A percentile compares a stretch with the other conserved stretches of the same genome.
Conservation (phyloP, 2,113 vertebrate species). For the Antechinus flavipes region DNA sequence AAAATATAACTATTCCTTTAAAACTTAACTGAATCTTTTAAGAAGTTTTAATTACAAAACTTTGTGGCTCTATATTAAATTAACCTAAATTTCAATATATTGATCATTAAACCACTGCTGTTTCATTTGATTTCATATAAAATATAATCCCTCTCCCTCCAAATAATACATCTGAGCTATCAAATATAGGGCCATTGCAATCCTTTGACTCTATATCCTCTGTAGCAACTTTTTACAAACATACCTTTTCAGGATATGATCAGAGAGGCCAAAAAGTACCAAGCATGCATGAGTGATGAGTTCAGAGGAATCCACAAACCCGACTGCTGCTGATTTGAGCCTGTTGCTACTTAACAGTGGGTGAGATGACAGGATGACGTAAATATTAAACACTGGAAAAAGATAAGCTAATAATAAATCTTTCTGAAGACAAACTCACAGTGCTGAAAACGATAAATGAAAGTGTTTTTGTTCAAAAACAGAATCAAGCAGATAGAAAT, state of each 20-base stretch:
- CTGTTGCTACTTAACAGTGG: conserved; percentile 33
- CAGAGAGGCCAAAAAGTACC: not conserved
- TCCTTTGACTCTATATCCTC: not conserved
- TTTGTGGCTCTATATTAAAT: not conserved
- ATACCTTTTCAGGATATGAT: conserved; percentile 28
- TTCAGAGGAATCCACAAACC: not conserved
- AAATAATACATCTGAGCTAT: not conserved
- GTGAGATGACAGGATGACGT: conserved; percentile 66
- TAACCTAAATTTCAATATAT: conserved; percentile 7
- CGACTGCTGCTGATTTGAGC: not conserved
- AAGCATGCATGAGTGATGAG: fast-evolving
- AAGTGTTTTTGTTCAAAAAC: conserved; percentile 60
- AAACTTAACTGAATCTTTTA: not conserved
- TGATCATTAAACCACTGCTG: not conserved
- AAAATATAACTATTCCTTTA: conserved; percentile 1
- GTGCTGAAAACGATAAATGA: not conserved
- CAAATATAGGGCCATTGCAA: fast-evolving
- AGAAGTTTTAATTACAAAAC: not conserved
- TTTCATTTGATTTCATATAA: not conserved
- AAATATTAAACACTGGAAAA: conserved; percentile 72
- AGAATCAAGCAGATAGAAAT: conserved; percentile 56
- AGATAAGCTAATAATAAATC: conserved; percentile 80
- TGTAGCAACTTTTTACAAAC: not conserved
- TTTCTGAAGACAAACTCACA: conserved; percentile 53
- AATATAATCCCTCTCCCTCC: not conserved